Evolutionary conservation across 2,797 vertebrate species (phyloP), one percentile per base, ranked within the genome.

Genomic region (Thamnophis elegans): DNA sequence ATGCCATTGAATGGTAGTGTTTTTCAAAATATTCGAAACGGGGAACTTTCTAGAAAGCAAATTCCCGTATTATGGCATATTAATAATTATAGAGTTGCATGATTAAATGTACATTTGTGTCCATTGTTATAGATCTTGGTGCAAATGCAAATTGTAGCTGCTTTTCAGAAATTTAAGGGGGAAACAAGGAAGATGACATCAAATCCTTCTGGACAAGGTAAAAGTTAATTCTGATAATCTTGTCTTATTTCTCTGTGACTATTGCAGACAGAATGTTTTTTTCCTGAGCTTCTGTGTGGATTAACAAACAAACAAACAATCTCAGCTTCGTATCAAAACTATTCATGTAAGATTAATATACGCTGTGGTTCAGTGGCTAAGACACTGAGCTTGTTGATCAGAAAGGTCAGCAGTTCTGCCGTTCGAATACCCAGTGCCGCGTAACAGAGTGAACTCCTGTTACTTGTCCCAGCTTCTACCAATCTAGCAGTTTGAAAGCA

Each of bases 151-250:
- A 53, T 91, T 93, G 90, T 85, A 94, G 11, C 73, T 93, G 92
- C 90, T 85, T 90, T 86, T 89, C 92, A 91, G 93, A 93, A 91
- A 93, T 51, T 86, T 94, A 94, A 94, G 92, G 85, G 89, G 92
- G 92, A 91, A 95, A 92, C 93, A 73, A 96, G 94, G 96, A 97
- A 96, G 89, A 99, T 99, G 99, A 97, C 99, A 94, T 96, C 98
- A 95, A 99, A 98, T 93, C 96, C 98, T 93, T 97, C 99, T 86
- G 98, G 97, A 97, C 98, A 98, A 98, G 98, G 98, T 99, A 96
- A 85, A 78, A 94, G 88, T 95, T 95, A 90, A 92, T 85, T 87
- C 28, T 92, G 56, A 91, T 90, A 55, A 90, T 5, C 0, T 78
- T 88, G n/a, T 47, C 22, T 73, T 73, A 47, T 82, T 47, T 82